Percentiles rank a stretch among this genome's conserved stretches.
Evolutionary conservation across 2,888 invertebrate genomes (phyloP).

Genomic region (Stomorhina lunata): DNA sequence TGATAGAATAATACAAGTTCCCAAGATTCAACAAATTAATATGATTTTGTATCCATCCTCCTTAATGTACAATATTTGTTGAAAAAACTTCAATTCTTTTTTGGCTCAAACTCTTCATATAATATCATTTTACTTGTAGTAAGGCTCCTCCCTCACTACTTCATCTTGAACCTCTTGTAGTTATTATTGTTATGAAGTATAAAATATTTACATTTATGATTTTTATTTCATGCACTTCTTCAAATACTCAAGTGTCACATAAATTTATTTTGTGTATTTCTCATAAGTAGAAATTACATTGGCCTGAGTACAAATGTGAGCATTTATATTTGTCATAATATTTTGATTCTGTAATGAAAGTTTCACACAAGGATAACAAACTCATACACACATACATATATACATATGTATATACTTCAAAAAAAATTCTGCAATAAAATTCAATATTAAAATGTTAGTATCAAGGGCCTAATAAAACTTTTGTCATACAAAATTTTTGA

Average conservation of each 20-base stretch:
- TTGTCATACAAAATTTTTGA: not conserved
- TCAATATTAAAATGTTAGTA: not conserved
- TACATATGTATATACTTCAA: no score
- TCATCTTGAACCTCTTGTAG: not conserved
- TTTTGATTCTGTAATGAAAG: conserved; percentile 19
- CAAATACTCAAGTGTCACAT: conserved; percentile 35
- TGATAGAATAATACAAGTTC: conserved; percentile 4
- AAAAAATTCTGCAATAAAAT: not conserved
- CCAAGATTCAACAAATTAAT: conserved; percentile 42
- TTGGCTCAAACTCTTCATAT: not conserved
- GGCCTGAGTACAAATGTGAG: no score
- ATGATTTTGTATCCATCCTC: not conserved
- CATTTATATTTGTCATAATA: not conserved
- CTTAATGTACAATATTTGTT: not conserved
- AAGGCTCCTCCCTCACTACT: no score
- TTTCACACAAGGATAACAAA: not conserved
- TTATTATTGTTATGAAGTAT: conserved; percentile 11
- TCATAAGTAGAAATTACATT: no score
- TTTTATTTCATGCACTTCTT: conserved; percentile 19
- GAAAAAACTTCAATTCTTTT: not conserved
- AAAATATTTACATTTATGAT: conserved; percentile 34
- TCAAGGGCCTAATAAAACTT: not conserved
- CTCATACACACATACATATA: no score
- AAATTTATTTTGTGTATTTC: conserved; percentile 13
- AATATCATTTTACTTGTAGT: conserved; percentile 19